phyloP scores from a whole-genome alignment of 2,797 vertebrate genomes.

The Parambassis ranga region DNA sequence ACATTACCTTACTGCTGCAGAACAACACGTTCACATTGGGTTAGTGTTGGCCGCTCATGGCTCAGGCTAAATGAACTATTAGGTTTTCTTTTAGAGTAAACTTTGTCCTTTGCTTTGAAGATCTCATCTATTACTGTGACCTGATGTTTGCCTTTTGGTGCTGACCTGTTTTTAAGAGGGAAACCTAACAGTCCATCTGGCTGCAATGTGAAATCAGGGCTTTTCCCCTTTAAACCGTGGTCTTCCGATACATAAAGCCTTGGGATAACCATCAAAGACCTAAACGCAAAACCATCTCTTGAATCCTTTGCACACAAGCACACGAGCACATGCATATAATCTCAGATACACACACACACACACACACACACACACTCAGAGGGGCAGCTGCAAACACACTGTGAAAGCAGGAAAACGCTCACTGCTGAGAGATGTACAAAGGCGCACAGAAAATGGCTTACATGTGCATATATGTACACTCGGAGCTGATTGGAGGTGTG shows the following conservation, averaged over 20 bases:
- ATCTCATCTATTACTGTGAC: conserved; percentile 39
- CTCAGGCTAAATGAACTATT: conserved; percentile 25
- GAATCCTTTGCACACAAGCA: conserved; percentile 38
- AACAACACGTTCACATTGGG: too few relatives aligned
- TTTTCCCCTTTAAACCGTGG: conserved; percentile 48
- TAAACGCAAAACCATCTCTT: conserved; percentile 42
- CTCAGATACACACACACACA: neutral
- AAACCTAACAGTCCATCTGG: conserved; percentile 45
- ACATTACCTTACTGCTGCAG: conserved; percentile 33
- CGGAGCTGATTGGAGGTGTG: conserved; percentile 66
- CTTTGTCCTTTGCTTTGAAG: neutral
- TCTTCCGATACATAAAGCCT: conserved; percentile 54
- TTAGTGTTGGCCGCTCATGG: conserved; percentile 1
- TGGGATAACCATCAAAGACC: conserved; percentile 64
- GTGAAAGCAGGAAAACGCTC: conserved; percentile 41
- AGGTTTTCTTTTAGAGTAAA: neutral
- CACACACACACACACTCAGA: neutral
- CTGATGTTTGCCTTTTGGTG: conserved; percentile 48
- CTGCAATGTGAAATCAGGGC: conserved; percentile 54
- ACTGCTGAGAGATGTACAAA: conserved; percentile 28
- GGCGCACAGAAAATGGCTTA: conserved; percentile 44
- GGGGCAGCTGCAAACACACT: conserved; percentile 56
- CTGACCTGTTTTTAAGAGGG: conserved; percentile 5
- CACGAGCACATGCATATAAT: neutral
- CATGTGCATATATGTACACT: conserved; percentile 44